Percentiles rank a stretch among this genome's conserved stretches.
These are phyloP conservation scores for Odontomyia ornata DNA, from an alignment of 2,888 invertebrate genomes.

Conservation along the genomic window DNA sequence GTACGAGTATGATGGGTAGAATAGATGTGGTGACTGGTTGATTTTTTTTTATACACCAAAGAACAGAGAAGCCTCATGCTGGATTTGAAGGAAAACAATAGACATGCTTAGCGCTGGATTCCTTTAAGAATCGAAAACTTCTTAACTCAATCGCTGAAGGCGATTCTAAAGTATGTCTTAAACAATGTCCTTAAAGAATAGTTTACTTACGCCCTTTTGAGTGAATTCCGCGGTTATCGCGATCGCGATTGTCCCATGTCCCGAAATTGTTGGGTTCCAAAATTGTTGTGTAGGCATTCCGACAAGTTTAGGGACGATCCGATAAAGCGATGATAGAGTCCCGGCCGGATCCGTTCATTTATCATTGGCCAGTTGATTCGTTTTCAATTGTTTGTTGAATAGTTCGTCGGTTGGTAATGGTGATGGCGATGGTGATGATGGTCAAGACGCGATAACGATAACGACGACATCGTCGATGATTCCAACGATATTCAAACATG, in stretches of 20 bases:
- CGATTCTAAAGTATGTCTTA: no score
- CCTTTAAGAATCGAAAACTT: no score
- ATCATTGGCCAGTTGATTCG: constrained; percentile 34
- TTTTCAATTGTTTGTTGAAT: constrained; percentile 35
- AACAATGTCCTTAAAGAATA: not conserved
- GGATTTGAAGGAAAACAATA: no score
- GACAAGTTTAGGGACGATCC: constrained; percentile 20
- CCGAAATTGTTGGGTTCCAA: constrained; percentile 22
- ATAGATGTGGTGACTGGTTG: not conserved
- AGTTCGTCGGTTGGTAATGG: not conserved
- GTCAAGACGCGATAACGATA: constrained; percentile 20
- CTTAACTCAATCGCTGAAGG: no score
- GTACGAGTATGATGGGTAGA: not conserved
- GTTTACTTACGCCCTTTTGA: constrained; percentile 50
- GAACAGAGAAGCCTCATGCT: no score
- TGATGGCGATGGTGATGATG: constrained; percentile 28
- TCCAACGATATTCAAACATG: constrained; percentile 19
- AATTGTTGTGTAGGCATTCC: constrained; percentile 12
- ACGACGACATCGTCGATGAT: constrained; percentile 17
- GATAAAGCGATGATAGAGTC: constrained; percentile 29
- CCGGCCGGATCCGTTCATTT: constrained; percentile 11
- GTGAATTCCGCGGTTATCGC: constrained; percentile 18
- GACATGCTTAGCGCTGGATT: no score
- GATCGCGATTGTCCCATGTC: constrained; percentile 21
- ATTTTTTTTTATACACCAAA: no score